These are phyloP conservation scores for Gonatopus flavifemur DNA, from an alignment of 1,140 invertebrate genomes.

Conservation along the genomic window DNA sequence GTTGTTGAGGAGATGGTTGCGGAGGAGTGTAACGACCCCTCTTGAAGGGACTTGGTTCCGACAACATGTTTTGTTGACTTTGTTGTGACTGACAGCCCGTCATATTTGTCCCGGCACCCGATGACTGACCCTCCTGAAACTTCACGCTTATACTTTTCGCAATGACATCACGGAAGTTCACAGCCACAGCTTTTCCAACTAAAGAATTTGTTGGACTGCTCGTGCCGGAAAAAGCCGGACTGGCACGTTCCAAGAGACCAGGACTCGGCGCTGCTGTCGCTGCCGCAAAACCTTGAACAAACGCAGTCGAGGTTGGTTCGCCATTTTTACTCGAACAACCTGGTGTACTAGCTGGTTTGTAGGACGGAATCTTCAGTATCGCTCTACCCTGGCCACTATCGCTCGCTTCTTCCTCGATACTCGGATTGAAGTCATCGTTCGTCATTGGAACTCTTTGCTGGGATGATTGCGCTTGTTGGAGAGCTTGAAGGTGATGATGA, in stretches of 20 bases:
- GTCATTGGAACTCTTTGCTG: conserved; percentile 45
- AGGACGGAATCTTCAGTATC: conserved; percentile 92
- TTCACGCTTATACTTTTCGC: conserved; percentile 87
- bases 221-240: conserved; percentile 53
- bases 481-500: conserved; percentile 36
- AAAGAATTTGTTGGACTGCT: conserved; percentile 55
- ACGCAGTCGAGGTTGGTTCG: conserved; percentile 55
- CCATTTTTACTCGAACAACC: conserved; percentile 64
- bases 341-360: conserved; percentile 71
- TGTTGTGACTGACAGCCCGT: conserved; percentile 20
- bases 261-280: conserved; percentile 41
- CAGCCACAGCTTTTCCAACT: conserved; percentile 57
- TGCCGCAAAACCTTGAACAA: conserved; percentile 46
- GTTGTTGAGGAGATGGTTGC: conserved; percentile 33
- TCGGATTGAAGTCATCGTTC: conserved; percentile 55
- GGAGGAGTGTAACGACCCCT: conserved; percentile 62
- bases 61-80: conserved; percentile 43
- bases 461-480: conserved; percentile 43
- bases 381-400: conserved; percentile 64
- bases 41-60: conserved; percentile 59
- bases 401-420: conserved; percentile 57
- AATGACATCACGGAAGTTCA: conserved; percentile 77
- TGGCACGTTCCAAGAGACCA: conserved; percentile 52
- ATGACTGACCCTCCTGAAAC: conserved; percentile 70
- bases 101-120: conserved; percentile 19